These are phyloP conservation scores for Diarsia dahlii DNA, from an alignment of 2,888 invertebrate species.

Conservation along the genomic window DNA sequence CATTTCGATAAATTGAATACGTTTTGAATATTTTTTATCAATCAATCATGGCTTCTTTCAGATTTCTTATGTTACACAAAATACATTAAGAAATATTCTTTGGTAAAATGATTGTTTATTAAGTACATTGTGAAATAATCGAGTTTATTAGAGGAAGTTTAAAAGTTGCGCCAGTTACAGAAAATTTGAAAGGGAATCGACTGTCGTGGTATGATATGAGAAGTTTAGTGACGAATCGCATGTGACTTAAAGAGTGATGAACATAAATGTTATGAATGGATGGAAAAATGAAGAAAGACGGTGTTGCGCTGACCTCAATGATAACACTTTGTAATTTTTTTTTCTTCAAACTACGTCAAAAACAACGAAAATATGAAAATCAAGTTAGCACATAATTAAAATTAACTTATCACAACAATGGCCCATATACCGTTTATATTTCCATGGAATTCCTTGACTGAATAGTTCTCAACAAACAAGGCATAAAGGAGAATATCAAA, in stretches of 20 bases:
- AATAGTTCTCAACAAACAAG: conserved; percentile 5
- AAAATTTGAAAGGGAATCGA: too few relatives aligned
- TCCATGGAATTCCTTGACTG: conserved; percentile 16
- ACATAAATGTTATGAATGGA: too few relatives aligned
- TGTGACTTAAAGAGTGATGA: too few relatives aligned
- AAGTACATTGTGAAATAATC: neutral
- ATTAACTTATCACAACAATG: neutral
- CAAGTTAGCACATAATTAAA: neutral
- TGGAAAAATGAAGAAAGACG: too few relatives aligned
- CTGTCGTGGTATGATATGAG: too few relatives aligned
- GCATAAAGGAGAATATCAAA: conserved; percentile 20
- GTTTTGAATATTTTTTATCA: conserved; percentile 23
- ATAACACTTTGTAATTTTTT: too few relatives aligned
- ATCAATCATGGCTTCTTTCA: conserved; percentile 22
- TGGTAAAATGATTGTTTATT: neutral
- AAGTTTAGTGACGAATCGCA: too few relatives aligned
- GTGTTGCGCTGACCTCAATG: too few relatives aligned
- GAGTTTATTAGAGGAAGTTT: too few relatives aligned
- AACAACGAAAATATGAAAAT: neutral
- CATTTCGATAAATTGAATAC: conserved; percentile 3
- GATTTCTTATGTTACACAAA: neutral
- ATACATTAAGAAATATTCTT: neutral
- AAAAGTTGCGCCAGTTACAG: too few relatives aligned
- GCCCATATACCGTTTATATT: neutral
- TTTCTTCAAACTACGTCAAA: neutral